Conservation (phyloP, 2,888 invertebrate genomes). For the Chelonus formosanus region DNA sequence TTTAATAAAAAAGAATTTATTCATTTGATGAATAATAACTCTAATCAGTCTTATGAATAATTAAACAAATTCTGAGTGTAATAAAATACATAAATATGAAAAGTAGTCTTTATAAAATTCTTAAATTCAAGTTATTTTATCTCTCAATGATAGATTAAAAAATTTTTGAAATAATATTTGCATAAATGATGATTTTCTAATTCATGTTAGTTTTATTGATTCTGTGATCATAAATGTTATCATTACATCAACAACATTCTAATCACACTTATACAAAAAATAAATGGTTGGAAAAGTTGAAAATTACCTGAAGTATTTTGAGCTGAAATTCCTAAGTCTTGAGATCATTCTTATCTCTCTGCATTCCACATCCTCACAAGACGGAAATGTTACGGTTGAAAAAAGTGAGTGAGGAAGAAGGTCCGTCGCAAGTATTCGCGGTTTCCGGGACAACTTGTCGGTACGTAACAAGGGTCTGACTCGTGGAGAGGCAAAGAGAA, state of each 20-base stretch:
- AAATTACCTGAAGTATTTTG: slow-evolving; percentile 8
- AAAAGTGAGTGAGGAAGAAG: slow-evolving; percentile 19
- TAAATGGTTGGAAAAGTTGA: slow-evolving; percentile 11
- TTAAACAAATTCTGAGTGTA: neutral
- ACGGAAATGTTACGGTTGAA: slow-evolving; percentile 33
- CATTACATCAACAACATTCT: no score
- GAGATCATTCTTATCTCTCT: slow-evolving; percentile 28
- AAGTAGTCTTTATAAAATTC: no score
- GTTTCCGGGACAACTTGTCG: slow-evolving; percentile 36
- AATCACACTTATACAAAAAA: no score
- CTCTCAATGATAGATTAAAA: neutral
- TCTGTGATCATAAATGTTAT: slow-evolving; percentile 9
- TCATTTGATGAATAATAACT: no score
- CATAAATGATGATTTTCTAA: neutral
- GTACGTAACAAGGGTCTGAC: slow-evolving; percentile 26
- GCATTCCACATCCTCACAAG: slow-evolving; percentile 25
- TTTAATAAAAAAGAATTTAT: no score
- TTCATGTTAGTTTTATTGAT: neutral
- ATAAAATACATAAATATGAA: neutral
- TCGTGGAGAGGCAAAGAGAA: slow-evolving; percentile 8
- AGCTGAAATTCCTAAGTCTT: slow-evolving; percentile 8
- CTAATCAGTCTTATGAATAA: no score
- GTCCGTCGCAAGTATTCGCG: slow-evolving; percentile 32
- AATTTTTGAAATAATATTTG: neutral
- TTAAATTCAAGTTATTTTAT: no score